These are phyloP conservation scores for Aplysia californica DNA, from an alignment of 1,140 invertebrate species.

Conservation along the genomic window DNA sequence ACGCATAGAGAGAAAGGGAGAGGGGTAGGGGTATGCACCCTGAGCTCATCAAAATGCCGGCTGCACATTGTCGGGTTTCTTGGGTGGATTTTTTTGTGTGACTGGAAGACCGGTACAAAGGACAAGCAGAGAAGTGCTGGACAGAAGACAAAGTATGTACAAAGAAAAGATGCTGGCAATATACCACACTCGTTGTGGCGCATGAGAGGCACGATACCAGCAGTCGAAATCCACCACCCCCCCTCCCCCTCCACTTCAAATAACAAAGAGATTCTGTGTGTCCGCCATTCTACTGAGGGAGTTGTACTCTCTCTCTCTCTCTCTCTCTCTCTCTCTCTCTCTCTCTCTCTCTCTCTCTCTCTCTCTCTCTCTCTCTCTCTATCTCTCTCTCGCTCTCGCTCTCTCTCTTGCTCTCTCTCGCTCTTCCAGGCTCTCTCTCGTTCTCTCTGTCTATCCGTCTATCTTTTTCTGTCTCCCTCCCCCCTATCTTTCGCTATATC, in stretches of 20 bases:
- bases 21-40: conserved; percentile 48
- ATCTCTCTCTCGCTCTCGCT: background rate
- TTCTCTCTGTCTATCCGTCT: background rate
- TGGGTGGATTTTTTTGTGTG: conserved; percentile 79
- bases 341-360: background rate
- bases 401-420: background rate
- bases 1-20: background rate
- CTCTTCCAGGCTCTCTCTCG: background rate
- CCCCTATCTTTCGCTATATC: background rate
- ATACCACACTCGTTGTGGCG: no score
- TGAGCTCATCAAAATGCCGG: conserved; percentile 81
- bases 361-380: background rate
- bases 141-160: conserved; percentile 68
- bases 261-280: background rate
- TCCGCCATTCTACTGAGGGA: background rate
- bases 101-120: conserved; percentile 80
- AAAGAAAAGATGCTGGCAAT: no score
- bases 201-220: no score
- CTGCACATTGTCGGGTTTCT: conserved; percentile 84
- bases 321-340: background rate
- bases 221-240: no score
- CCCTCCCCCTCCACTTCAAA: no score
- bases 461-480: background rate
- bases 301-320: background rate
- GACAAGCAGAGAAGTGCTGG: conserved; percentile 90